Evolutionary conservation across 2,888 invertebrate genomes (phyloP).

Genomic region (Stenurella melanura): DNA sequence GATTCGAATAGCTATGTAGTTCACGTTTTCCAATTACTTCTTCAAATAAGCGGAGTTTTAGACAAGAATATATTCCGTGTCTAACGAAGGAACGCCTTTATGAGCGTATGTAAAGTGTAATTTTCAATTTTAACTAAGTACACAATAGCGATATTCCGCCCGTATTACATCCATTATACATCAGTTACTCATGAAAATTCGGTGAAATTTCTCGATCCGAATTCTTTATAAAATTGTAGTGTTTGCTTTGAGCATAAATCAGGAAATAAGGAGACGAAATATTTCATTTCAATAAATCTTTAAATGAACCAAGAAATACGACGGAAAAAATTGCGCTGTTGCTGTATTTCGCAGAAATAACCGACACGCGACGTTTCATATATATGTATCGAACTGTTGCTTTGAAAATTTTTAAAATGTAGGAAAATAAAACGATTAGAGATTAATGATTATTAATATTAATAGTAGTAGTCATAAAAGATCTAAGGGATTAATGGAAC

Average conservation of each 20-base stretch:
- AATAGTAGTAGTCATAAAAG: too few relatives aligned
- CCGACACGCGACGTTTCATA: too few relatives aligned
- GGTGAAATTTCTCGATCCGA: neutral
- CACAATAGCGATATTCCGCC: constrained; percentile 11
- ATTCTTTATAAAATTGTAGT: neutral
- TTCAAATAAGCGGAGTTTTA: constrained; percentile 45
- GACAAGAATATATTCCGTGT: constrained; percentile 29
- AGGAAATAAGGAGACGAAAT: neutral
- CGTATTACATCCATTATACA: constrained; percentile 2
- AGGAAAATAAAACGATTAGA: too few relatives aligned
- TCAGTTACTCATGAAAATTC: neutral
- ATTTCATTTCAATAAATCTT: neutral
- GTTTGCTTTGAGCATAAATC: neutral
- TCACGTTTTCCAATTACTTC: constrained; percentile 67
- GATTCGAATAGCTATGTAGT: constrained; percentile 66
- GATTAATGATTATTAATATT: too few relatives aligned
- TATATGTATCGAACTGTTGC: too few relatives aligned
- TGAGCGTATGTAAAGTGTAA: constrained; percentile 17
- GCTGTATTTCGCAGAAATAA: too few relatives aligned
- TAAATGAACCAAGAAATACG: neutral
- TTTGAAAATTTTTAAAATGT: too few relatives aligned
- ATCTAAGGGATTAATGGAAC: too few relatives aligned
- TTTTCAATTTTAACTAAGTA: constrained; percentile 11
- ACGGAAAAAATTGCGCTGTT: neutral
- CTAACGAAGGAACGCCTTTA: constrained; percentile 30